These are phyloP conservation scores for Pegoplata infirma DNA, from an alignment of 2,888 invertebrate species.

Conservation along the genomic window DNA sequence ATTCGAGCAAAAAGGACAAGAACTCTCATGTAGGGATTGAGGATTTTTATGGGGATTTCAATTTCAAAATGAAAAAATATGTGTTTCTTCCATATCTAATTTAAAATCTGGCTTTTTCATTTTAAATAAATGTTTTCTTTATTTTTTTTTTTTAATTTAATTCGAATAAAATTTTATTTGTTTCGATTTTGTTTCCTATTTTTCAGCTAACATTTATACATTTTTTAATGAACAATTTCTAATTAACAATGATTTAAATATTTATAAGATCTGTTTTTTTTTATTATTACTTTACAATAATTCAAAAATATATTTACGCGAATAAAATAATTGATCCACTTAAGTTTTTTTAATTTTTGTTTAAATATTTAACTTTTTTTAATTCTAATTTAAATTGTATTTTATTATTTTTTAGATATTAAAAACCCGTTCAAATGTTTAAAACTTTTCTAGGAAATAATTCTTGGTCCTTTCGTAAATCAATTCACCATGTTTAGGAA, in stretches of 20 bases:
- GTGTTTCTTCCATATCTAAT: too few relatives aligned
- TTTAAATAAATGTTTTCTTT: too few relatives aligned
- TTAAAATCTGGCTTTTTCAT: too few relatives aligned
- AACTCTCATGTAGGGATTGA: too few relatives aligned
- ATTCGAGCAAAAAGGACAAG: too few relatives aligned
- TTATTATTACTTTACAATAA: slow-evolving; percentile 36
- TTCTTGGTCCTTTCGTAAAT: slow-evolving; percentile 57
- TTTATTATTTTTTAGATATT: slow-evolving; percentile 10
- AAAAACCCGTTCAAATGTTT: slow-evolving; percentile 27
- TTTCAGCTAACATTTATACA: slow-evolving; percentile 51
- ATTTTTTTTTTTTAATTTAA: background rate
- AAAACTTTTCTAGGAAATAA: slow-evolving; percentile 45
- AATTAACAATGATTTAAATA: slow-evolving; percentile 40
- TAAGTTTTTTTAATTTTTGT: slow-evolving; percentile 29
- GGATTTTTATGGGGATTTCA: too few relatives aligned
- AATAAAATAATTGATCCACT: slow-evolving; percentile 58
- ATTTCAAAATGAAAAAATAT: too few relatives aligned
- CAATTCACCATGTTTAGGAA: slow-evolving; percentile 41
- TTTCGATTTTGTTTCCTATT: background rate
- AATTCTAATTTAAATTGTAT: slow-evolving; percentile 1
- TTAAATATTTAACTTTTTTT: slow-evolving; percentile 13
- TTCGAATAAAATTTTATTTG: slow-evolving; percentile 12
- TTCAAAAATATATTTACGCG: slow-evolving; percentile 41
- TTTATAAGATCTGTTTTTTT: background rate
- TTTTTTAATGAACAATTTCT: slow-evolving; percentile 38